Evolutionary conservation across 1,140 invertebrate genomes (phyloP).

Genomic region (Lasioglossum albipes): DNA sequence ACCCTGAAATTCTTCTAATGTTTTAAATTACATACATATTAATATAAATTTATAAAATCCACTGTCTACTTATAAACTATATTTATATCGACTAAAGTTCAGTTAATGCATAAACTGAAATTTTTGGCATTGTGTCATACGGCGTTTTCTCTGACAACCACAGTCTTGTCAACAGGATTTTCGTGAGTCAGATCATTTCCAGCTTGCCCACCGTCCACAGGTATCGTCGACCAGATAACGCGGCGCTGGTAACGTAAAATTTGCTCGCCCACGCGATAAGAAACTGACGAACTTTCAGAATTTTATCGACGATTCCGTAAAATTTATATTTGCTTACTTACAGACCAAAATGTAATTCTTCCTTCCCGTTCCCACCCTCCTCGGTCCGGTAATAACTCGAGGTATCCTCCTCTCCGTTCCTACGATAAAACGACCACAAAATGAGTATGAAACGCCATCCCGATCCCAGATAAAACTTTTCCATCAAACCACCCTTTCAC

Average conservation of each 20-base stretch:
- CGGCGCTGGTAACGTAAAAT: conserved; percentile 13
- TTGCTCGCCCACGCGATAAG: neutral
- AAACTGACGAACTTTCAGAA: conserved; percentile 31
- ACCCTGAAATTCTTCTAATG: too few species aligned
- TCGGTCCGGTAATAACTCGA: conserved; percentile 15
- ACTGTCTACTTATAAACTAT: too few species aligned
- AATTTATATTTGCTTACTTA: conserved; percentile 43
- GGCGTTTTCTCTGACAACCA: too few species aligned
- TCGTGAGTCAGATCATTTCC: neutral
- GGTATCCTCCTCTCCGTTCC: neutral
- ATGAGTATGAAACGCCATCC: conserved; percentile 36
- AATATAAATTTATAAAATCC: too few species aligned
- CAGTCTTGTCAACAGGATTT: neutral
- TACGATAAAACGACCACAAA: conserved; percentile 27
- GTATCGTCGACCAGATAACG: neutral
- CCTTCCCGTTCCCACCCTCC: too few species aligned
- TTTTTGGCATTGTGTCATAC: too few species aligned
- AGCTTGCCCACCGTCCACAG: neutral
- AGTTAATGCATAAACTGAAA: too few species aligned
- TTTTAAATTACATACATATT: too few species aligned
- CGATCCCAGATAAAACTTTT: conserved; percentile 46
- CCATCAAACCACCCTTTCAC: conserved; percentile 17
- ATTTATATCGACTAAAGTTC: too few species aligned
- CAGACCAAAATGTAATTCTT: conserved; percentile 20
- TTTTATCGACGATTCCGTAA: conserved; percentile 30